Conservation (phyloP, 2,797 vertebrate species). For the Nannoperca australis region DNA sequence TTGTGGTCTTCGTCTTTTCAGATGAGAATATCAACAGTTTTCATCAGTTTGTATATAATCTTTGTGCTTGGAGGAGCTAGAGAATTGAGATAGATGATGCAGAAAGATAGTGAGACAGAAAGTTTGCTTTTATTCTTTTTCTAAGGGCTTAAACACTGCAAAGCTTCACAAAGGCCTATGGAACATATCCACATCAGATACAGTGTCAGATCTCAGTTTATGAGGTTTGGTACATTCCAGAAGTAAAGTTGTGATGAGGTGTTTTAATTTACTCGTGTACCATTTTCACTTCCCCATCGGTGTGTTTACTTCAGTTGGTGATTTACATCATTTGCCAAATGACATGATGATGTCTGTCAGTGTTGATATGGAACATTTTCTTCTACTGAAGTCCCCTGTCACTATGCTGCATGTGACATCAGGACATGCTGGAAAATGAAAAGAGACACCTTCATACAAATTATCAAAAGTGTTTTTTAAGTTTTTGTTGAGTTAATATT, state of each 20-base stretch:
- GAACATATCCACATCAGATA: slow-evolving; percentile 2
- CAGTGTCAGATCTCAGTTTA: not conserved
- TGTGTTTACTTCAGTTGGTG: slow-evolving; percentile 27
- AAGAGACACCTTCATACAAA: slow-evolving; percentile 5
- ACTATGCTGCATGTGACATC: not conserved
- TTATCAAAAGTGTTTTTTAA: slow-evolving; percentile 7
- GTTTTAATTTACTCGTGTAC: slow-evolving; percentile 12
- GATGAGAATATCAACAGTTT: slow-evolving; percentile 32
- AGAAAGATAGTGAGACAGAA: slow-evolving; percentile 23
- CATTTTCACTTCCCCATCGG: slow-evolving; percentile 10
- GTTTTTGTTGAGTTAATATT: not conserved
- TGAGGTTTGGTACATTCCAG: slow-evolving; percentile 2
- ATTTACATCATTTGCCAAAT: slow-evolving; percentile 31
- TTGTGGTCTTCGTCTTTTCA: slow-evolving; percentile 29
- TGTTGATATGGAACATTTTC: slow-evolving; percentile 25
- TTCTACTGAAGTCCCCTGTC: slow-evolving; percentile 10
- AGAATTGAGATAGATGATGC: slow-evolving; percentile 13
- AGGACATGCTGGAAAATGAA: slow-evolving; percentile 7
- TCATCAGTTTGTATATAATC: slow-evolving; percentile 35
- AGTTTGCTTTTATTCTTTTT: slow-evolving; percentile 31
- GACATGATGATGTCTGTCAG: not conserved
- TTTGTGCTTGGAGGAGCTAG: slow-evolving; percentile 12
- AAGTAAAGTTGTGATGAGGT: slow-evolving; percentile 19
- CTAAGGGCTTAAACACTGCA: slow-evolving; percentile 8
- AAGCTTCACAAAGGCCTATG: slow-evolving; percentile 4